Percentiles rank a stretch among this genome's conserved stretches.
phyloP scores from a whole-genome alignment of 2,113 vertebrate species.

The Mus spicilegus region DNA sequence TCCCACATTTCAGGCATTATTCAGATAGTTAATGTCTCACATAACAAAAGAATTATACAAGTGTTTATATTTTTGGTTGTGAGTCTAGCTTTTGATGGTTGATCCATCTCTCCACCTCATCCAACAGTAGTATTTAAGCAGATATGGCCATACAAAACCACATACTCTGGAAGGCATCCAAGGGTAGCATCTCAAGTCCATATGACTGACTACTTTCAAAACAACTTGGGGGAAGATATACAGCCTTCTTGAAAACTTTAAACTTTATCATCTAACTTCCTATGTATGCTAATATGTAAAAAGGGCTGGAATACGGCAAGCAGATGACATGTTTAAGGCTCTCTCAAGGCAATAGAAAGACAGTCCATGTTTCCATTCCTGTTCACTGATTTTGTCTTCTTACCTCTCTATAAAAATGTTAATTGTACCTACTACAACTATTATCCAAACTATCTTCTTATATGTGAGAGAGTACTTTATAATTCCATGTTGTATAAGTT shows the following conservation, averaged over 20 bases:
- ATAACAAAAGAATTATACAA: too few species aligned
- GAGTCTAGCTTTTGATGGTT: too few species aligned
- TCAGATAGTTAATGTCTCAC: too few species aligned
- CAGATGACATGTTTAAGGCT: neutral
- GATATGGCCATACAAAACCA: neutral
- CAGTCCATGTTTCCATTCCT: neutral
- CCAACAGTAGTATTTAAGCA: neutral
- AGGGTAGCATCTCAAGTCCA: neutral
- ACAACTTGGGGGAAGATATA: neutral
- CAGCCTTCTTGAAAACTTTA: neutral
- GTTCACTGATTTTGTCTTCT: neutral
- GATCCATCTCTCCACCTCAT: neutral
- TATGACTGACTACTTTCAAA: neutral
- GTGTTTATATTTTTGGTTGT: too few species aligned
- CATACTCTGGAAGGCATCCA: neutral
- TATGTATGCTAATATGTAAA: neutral
- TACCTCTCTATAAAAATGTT: neutral
- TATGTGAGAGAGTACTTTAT: neutral
- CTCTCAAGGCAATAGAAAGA: neutral
- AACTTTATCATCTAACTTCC: neutral
- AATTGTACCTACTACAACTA: neutral
- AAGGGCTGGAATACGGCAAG: neutral
- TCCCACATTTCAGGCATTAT: too few species aligned
- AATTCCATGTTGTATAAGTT: neutral
- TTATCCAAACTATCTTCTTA: neutral